Conservation (phyloP, 1,140 invertebrate genomes). For the Listronotus oregonensis region DNA sequence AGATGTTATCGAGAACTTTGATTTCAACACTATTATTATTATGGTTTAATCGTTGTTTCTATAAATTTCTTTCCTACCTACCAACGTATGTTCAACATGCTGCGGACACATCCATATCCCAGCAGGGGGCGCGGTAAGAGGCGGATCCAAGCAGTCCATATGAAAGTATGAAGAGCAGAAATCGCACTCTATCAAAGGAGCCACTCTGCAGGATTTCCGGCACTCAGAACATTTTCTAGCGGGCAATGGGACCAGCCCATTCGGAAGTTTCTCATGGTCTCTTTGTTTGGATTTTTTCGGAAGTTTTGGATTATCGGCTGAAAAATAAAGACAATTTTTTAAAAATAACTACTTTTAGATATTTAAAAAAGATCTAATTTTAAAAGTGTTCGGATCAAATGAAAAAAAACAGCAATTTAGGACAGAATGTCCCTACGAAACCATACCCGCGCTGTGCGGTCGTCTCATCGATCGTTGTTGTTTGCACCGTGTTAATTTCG, state of each 20-base stretch:
- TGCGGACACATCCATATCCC: constrained; percentile 97
- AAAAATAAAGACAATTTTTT: constrained; percentile 5
- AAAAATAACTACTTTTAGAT: too few species aligned
- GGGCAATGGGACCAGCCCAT: constrained; percentile 61
- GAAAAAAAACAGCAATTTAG: too few species aligned
- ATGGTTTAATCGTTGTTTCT: too few species aligned
- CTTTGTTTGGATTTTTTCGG: constrained; percentile 38
- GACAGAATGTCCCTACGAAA: too few species aligned
- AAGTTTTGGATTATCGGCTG: constrained; percentile 21
- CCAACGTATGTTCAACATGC: constrained; percentile 88
- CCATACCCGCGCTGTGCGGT: too few species aligned
- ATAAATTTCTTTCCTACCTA: constrained; percentile 57
- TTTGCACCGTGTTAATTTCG: too few species aligned
- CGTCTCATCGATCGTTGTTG: too few species aligned
- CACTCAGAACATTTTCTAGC: constrained; percentile 84
- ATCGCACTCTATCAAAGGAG: constrained; percentile 88
- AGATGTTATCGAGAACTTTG: too few species aligned
- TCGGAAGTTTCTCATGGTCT: constrained; percentile 40
- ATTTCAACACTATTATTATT: too few species aligned
- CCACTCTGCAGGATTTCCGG: constrained; percentile 78
- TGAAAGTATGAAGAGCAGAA: constrained; percentile 91
- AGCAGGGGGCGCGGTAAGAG: constrained; percentile 82
- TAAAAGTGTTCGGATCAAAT: too few species aligned
- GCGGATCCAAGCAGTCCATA: constrained; percentile 92
- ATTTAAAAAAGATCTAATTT: too few species aligned